Evolutionary conservation across 2,888 invertebrate species (phyloP).

Genomic region (Anoplius nigerrimus): DNA sequence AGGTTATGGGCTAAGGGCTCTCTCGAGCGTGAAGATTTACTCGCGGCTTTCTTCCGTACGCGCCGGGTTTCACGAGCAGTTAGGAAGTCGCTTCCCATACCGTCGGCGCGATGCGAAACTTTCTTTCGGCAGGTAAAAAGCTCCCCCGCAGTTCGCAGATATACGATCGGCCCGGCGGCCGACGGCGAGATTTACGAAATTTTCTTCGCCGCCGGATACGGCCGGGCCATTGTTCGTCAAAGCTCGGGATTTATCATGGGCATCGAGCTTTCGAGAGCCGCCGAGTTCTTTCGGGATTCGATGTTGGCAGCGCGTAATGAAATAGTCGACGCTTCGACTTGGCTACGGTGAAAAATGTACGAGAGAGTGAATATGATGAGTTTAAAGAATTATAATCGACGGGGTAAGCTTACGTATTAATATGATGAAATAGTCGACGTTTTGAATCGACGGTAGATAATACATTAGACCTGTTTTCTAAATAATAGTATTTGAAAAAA

Average conservation of each 20-base stretch:
- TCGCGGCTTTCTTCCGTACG: conserved; percentile 30
- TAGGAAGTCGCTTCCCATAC: conserved; percentile 17
- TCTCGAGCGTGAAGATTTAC: conserved; percentile 43
- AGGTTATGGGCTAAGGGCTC: conserved; percentile 37
- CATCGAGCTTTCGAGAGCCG: background rate
- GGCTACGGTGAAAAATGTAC: no score
- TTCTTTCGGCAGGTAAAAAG: conserved; percentile 22
- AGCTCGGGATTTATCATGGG: background rate
- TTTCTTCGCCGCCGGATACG: background rate
- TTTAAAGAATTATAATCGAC: no score
- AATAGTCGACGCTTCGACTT: no score
- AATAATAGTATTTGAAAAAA: no score
- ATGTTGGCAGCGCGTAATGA: no score
- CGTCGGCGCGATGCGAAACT: conserved; percentile 25
- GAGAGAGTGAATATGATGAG: no score
- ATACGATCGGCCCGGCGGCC: background rate
- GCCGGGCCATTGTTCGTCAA: background rate
- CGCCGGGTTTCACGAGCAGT: conserved; percentile 14
- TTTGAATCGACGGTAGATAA: no score
- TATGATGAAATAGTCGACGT: no score
- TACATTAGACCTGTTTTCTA: no score
- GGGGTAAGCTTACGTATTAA: no score
- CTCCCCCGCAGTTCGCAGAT: background rate
- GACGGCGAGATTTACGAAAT: conserved; percentile 1
- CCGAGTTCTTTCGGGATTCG: no score